Percentiles rank a stretch among this genome's conserved stretches.
phyloP scores from a whole-genome alignment of 2,113 vertebrate species.

The Psettodes erumei region DNA sequence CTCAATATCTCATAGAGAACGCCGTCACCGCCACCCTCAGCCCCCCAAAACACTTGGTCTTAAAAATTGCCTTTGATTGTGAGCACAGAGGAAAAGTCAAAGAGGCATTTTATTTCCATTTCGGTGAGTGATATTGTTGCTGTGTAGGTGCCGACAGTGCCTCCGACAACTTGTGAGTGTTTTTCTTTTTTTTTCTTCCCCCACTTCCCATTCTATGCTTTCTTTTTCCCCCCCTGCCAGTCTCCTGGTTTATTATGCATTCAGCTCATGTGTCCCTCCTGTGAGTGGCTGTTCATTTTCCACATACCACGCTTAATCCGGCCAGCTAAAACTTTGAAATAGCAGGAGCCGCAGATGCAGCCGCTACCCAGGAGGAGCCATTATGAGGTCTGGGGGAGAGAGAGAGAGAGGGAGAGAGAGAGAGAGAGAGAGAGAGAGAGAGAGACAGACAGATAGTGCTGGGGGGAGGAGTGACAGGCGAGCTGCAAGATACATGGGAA shows the following conservation, averaged over 20 bases:
- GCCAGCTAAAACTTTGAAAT: constrained; percentile 79
- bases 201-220: not conserved
- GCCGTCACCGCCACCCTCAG: constrained; percentile 13
- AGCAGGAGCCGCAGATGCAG: constrained; percentile 66
- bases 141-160: constrained; percentile 39
- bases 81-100: constrained; percentile 47
- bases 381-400: constrained; percentile 72
- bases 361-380: constrained; percentile 72
- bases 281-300: constrained; percentile 81
- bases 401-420: constrained; percentile 29
- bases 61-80: constrained; percentile 46
- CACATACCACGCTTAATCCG: constrained; percentile 79
- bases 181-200: not conserved
- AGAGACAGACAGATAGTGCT: constrained; percentile 68
- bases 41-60: constrained; percentile 31
- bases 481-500: constrained; percentile 72
- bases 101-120: constrained; percentile 59
- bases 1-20: constrained; percentile 38
- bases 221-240: constrained; percentile 22
- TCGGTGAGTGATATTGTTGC: constrained; percentile 62
- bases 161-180: constrained; percentile 58
- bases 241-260: constrained; percentile 77
- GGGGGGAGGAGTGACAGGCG: constrained; percentile 70
- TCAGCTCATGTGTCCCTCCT: constrained; percentile 77
- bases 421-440: constrained; percentile 10